Conservation (phyloP, 2,797 vertebrate species). For the Avahi laniger region DNA sequence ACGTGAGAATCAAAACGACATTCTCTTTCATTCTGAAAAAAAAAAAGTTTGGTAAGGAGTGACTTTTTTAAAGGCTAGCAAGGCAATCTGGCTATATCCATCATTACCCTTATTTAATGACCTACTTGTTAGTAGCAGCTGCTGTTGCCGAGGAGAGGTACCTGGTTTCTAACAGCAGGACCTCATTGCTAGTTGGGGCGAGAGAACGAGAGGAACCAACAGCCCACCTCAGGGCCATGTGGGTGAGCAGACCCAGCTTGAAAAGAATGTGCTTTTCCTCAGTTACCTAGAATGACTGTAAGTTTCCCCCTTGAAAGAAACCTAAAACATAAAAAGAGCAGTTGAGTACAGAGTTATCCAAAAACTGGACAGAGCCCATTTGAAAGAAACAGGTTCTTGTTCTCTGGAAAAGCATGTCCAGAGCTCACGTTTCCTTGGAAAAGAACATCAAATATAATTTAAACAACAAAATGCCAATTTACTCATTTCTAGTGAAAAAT, state of each 20-base stretch:
- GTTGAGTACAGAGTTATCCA: not conserved
- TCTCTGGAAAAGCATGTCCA: slow-evolving; percentile 10
- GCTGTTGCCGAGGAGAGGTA: slow-evolving; percentile 80
- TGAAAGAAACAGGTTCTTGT: not conserved
- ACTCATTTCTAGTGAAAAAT: slow-evolving; percentile 5
- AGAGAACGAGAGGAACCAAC: slow-evolving; percentile 61
- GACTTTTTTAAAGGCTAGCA: slow-evolving; percentile 72
- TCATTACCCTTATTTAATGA: slow-evolving; percentile 82
- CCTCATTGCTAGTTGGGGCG: slow-evolving; percentile 78
- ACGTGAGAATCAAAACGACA: slow-evolving; percentile 55
- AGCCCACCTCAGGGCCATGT: slow-evolving; percentile 70
- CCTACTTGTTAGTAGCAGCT: slow-evolving; percentile 83
- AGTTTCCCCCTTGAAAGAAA: not conserved
- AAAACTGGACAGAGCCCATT: slow-evolving; percentile 8
- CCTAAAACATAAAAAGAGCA: not conserved
- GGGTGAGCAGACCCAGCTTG: slow-evolving; percentile 30
- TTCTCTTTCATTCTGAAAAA: slow-evolving; percentile 55
- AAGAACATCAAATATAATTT: not conserved
- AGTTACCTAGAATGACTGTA: not conserved
- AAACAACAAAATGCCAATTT: slow-evolving; percentile 12
- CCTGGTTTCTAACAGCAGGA: slow-evolving; percentile 84
- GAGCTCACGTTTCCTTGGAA: not conserved
- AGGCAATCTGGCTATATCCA: slow-evolving; percentile 80
- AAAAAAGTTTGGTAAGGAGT: slow-evolving; percentile 63
- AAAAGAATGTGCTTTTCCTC: slow-evolving; percentile 45